Evolutionary conservation across 2,888 invertebrate genomes (phyloP).

Genomic region (Lepas anatifera): DNA sequence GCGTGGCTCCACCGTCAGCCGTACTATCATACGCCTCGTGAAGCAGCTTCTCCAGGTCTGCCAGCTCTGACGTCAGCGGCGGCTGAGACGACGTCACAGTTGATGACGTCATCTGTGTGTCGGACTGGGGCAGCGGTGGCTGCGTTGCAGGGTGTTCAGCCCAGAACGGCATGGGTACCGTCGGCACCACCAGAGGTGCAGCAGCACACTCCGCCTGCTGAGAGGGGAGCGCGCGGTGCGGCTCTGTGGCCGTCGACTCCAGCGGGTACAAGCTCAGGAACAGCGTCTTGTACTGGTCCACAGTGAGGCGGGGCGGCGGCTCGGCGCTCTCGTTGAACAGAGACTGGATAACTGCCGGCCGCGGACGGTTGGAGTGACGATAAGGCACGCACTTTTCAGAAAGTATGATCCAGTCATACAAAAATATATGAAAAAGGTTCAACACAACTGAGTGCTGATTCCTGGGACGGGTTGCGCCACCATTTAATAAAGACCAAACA

Average conservation of each 20-base stretch:
- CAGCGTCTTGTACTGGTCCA: constrained; percentile 7
- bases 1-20: background rate
- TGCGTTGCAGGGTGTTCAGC: background rate
- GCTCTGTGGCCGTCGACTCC: background rate
- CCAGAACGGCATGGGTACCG: background rate
- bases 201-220: background rate
- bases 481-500: too few species aligned
- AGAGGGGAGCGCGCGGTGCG: background rate
- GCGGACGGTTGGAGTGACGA: too few species aligned
- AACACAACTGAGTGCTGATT: too few species aligned
- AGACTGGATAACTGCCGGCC: background rate
- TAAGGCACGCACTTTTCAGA: too few species aligned
- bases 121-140: too few species aligned
- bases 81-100: too few species aligned
- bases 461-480: too few species aligned
- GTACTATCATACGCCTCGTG: background rate
- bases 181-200: background rate
- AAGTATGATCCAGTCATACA: too few species aligned
- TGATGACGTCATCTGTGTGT: too few species aligned
- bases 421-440: too few species aligned
- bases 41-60: background rate
- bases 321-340: background rate
- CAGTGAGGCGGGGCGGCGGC: background rate
- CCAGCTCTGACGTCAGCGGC: background rate
- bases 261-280: constrained; percentile 1